phyloP scores from a whole-genome alignment of 2,888 invertebrate species.

The Meteorus cinctellus region DNA sequence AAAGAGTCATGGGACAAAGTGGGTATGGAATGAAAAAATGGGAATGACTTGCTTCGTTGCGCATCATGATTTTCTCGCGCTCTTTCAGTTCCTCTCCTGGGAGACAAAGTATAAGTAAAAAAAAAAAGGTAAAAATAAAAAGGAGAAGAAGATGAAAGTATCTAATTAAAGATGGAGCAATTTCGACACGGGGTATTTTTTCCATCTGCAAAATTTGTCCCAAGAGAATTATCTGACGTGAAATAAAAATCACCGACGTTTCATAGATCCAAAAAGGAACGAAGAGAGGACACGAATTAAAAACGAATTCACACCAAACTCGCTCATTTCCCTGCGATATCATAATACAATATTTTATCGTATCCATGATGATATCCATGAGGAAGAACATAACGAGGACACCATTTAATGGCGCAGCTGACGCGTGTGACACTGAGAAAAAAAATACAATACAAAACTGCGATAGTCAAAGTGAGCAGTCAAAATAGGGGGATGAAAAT shows the following conservation, averaged over 20 bases:
- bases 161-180: slow-evolving; percentile 71
- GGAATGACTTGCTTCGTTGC: slow-evolving; percentile 49
- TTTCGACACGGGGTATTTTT: slow-evolving; percentile 52
- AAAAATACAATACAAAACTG: slow-evolving; percentile 4
- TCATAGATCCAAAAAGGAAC: background rate
- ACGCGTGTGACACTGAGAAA: slow-evolving; percentile 7
- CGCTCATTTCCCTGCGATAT: no score
- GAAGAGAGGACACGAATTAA: background rate
- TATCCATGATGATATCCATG: background rate
- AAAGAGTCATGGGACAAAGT: slow-evolving; percentile 42
- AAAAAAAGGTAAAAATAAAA: slow-evolving; percentile 55
- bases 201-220: slow-evolving; percentile 7
- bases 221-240: slow-evolving; percentile 24
- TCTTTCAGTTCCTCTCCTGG: slow-evolving; percentile 54
- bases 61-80: slow-evolving; percentile 68
- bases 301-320: background rate
- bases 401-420: background rate
- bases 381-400: background rate
- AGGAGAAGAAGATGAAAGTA: slow-evolving; percentile 54
- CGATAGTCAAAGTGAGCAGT: slow-evolving; percentile 12
- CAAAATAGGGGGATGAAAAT: slow-evolving; percentile 32
- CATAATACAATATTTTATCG: no score
- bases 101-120: slow-evolving; percentile 56
- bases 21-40: slow-evolving; percentile 37
- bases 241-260: slow-evolving; percentile 13